These are phyloP conservation scores for Amphibalanus amphitrite DNA, from an alignment of 1,140 invertebrate species.

Conservation along the genomic window DNA sequence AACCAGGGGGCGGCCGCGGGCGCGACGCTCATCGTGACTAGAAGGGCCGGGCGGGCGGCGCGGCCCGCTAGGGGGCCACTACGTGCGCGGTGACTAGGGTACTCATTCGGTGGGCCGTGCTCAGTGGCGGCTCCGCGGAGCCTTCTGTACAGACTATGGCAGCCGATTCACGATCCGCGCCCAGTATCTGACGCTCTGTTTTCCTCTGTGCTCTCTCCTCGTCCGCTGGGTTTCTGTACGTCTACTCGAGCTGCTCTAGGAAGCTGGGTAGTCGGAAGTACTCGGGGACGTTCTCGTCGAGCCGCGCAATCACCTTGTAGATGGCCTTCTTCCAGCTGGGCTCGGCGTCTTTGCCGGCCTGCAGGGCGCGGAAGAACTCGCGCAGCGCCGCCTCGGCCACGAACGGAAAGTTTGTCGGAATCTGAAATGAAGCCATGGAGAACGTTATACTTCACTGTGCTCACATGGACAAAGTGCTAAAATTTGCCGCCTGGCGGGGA, in stretches of 20 bases:
- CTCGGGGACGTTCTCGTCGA: constrained; percentile 96
- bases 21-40: not conserved
- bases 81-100: not conserved
- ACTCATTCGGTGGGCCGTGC: not conserved
- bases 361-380: constrained; percentile 96
- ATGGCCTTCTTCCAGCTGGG: constrained; percentile 99
- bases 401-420: constrained; percentile 87
- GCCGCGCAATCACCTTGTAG: constrained; percentile 97
- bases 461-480: no score
- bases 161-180: not conserved
- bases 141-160: not conserved
- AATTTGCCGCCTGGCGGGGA: no score
- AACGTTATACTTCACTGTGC: no score
- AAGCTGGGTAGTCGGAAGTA: constrained; percentile 99
- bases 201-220: no score
- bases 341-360: constrained; percentile 85
- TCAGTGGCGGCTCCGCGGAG: not conserved
- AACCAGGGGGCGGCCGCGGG: not conserved
- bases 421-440: constrained; percentile 40
- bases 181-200: no score
- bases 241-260: constrained; percentile 91
- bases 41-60: not conserved
- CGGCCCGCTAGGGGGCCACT: not conserved
- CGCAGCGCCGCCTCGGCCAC: constrained; percentile 92
- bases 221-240: no score